Percentiles rank a stretch among this genome's conserved stretches.
These are phyloP conservation scores for Metacarcinus magister DNA, from an alignment of 2,888 invertebrate species.

Conservation along the genomic window DNA sequence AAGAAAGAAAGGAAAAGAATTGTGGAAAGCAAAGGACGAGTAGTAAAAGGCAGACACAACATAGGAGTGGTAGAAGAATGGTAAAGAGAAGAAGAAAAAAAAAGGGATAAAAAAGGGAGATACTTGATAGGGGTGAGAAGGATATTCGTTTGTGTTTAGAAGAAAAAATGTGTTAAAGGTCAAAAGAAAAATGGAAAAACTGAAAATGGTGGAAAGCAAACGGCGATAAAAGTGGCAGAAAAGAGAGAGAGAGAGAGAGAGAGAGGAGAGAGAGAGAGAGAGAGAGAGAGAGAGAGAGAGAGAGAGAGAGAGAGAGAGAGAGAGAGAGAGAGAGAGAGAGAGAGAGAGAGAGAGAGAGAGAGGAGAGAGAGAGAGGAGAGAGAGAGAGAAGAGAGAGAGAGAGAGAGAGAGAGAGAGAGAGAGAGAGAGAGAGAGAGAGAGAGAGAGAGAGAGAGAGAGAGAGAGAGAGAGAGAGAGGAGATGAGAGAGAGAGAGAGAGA, in stretches of 20 bases:
- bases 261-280: neutral
- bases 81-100: neutral
- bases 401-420: constrained; percentile 39
- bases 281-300: constrained; percentile 2
- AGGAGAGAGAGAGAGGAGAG: neutral
- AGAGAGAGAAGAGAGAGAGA: neutral
- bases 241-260: neutral
- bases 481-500: constrained; percentile 7
- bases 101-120: neutral
- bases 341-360: constrained; percentile 10
- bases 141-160: too few species aligned
- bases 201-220: too few species aligned
- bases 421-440: constrained; percentile 39
- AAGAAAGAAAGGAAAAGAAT: too few species aligned
- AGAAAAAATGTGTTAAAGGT: too few species aligned
- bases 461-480: too few species aligned
- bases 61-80: neutral
- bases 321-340: constrained; percentile 38
- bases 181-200: too few species aligned
- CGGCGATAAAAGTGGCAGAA: too few species aligned
- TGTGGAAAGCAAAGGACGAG: too few species aligned
- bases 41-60: neutral
- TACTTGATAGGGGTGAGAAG: neutral
- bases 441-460: neutral
- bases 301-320: constrained; percentile 35